A percentile compares a stretch with the other conserved stretches of the same genome.
phyloP scores from a whole-genome alignment of 2,113 vertebrate genomes.

The Empidonax alnorum region DNA sequence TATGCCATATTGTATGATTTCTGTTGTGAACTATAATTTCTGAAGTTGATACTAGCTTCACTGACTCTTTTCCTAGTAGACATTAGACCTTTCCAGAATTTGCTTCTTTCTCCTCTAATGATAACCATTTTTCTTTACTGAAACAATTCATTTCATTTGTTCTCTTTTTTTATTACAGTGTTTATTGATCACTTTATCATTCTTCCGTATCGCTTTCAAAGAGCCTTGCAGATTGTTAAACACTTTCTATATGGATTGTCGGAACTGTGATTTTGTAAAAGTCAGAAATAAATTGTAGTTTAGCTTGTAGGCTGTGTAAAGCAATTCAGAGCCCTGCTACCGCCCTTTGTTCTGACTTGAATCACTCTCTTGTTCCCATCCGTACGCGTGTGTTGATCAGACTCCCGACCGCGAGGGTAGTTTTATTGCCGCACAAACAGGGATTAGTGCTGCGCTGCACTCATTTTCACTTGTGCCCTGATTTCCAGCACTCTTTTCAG shows the following conservation, averaged over 20 bases:
- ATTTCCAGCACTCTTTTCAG: neutral
- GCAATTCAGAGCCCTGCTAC: constrained; percentile 2
- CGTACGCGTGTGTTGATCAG: neutral
- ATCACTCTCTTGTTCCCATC: constrained; percentile 23
- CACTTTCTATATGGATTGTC: neutral
- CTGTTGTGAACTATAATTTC: neutral
- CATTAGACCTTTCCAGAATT: neutral
- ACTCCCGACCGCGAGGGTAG: neutral
- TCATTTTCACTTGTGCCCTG: neutral
- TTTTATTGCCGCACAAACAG: constrained; percentile 32
- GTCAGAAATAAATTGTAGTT: neutral
- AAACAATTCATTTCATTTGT: neutral
- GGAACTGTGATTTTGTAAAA: neutral
- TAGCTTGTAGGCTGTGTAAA: constrained; percentile 10
- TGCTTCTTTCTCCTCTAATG: neutral
- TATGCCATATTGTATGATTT: neutral
- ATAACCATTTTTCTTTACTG: neutral
- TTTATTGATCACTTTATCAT: neutral
- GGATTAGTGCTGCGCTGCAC: neutral
- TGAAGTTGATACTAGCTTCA: neutral
- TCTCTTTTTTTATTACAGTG: neutral
- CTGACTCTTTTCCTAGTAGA: neutral
- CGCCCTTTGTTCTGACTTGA: constrained; percentile 32
- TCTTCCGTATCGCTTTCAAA: neutral
- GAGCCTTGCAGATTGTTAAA: neutral